Conservation (phyloP, 2,797 vertebrate species). For the Malacoctenus gilli region DNA sequence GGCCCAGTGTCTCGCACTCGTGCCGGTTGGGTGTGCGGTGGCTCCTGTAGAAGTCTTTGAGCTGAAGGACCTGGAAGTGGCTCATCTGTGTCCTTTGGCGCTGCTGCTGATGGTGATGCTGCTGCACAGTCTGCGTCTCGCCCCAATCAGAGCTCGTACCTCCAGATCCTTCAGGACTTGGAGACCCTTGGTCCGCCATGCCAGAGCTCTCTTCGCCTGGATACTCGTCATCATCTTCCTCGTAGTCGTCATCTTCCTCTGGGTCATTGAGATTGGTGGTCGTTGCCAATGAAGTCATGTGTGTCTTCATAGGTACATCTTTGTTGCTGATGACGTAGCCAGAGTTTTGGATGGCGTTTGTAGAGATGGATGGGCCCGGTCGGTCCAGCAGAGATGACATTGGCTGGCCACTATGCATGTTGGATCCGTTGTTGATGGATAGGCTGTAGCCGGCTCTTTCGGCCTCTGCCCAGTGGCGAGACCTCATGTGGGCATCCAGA, state of each 20-base stretch:
- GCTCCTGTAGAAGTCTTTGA: constrained; percentile 97
- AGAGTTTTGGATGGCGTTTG: constrained; percentile 84
- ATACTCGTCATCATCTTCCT: constrained; percentile 79
- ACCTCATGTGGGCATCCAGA: constrained; percentile 96
- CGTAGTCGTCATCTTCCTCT: constrained; percentile 87
- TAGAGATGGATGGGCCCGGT: constrained; percentile 86
- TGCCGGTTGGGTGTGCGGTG: constrained; percentile 97
- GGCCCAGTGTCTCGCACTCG: constrained; percentile 97
- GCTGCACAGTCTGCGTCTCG: constrained; percentile 87
- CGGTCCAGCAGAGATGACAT: constrained; percentile 72
- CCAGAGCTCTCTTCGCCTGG: constrained; percentile 82
- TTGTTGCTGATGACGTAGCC: constrained; percentile 87
- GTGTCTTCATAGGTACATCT: constrained; percentile 85
- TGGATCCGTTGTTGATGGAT: constrained; percentile 86
- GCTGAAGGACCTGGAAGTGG: constrained; percentile 95
- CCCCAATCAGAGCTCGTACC: constrained; percentile 87
- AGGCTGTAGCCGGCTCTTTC: constrained; percentile 94
- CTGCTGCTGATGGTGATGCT: constrained; percentile 76
- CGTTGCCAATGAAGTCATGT: constrained; percentile 85
- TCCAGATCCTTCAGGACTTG: constrained; percentile 89
- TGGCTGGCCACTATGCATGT: constrained; percentile 77
- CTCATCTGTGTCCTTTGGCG: constrained; percentile 99
- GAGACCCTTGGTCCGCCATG: constrained; percentile 91
- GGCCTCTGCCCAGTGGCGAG: constrained; percentile 97
- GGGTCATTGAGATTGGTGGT: constrained; percentile 87